These are phyloP conservation scores for Drosophila pachea DNA, from an alignment of 1,140 invertebrate genomes.

Conservation along the genomic window DNA sequence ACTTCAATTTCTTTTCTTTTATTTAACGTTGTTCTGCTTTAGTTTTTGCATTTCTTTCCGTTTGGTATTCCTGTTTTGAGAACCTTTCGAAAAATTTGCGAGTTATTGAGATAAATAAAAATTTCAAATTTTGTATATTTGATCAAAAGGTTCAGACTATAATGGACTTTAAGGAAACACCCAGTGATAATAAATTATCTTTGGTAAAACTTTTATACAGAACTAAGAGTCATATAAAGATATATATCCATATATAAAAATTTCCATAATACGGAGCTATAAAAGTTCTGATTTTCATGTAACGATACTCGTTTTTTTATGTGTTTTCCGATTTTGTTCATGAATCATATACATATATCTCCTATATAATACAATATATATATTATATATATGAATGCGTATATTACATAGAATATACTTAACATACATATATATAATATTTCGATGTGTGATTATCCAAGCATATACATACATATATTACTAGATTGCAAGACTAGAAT, in stretches of 20 bases:
- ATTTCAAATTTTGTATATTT: slow-evolving; percentile 72
- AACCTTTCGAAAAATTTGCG: slow-evolving; percentile 25
- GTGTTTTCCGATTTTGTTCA: too few relatives aligned
- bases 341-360: too few relatives aligned
- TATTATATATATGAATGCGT: too few relatives aligned
- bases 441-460: too few relatives aligned
- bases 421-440: too few relatives aligned
- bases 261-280: slow-evolving; percentile 10
- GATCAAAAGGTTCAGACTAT: slow-evolving; percentile 86
- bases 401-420: too few relatives aligned
- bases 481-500: too few relatives aligned
- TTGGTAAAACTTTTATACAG: slow-evolving; percentile 83
- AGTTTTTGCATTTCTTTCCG: slow-evolving; percentile 17
- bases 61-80: slow-evolving; percentile 7
- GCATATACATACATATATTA: too few relatives aligned
- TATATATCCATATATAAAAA: background rate
- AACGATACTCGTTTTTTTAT: background rate
- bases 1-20: background rate
- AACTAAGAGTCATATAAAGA: slow-evolving; percentile 43
- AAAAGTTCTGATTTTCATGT: slow-evolving; percentile 3
- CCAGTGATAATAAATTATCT: slow-evolving; percentile 91
- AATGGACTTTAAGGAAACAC: slow-evolving; percentile 92
- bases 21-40: background rate
- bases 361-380: too few relatives aligned
- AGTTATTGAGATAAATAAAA: slow-evolving; percentile 68